Evolutionary conservation across 2,797 vertebrate species (phyloP), one percentile per base, ranked within the genome.

Genomic region (Neosilurus hyrtlii): DNA sequence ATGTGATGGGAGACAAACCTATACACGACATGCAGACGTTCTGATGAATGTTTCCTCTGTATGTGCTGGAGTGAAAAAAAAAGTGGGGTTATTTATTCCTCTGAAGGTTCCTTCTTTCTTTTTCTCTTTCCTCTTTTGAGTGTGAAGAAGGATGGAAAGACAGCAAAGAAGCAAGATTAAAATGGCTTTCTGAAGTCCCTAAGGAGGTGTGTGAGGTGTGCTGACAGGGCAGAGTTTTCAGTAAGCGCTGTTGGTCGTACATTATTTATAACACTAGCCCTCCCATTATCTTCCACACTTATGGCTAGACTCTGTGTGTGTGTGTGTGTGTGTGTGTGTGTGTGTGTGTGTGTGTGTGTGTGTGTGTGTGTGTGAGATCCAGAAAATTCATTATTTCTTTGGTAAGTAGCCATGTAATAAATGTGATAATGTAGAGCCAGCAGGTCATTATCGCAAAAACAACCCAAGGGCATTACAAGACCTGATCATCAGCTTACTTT

Each of bases 151-250:
- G 80, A 72, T 79, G 77, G 81, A 61, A 37, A 76, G 81, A 59
- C 59, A 54, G 52, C 16, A 61, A 76, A 61, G 74, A 18, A 79
- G 79, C 76, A 82, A 88, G 88, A 91, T 93, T 89, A 90, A 92
- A 91, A 89, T 87, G 76, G 73, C 85, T 86, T 92, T 90, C 89
- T 57, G 75, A 89, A 86, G 88, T 91, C 88, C 90, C 83, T 86
- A 74, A 83, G 83, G 87, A 87, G 88, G 87, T 88, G 89, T 62
- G 81, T 86, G 14, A 85, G 75, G 85, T 89, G 82, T 92, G 94
- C 94, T 95, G 94, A 95, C 93, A 89, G 89, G 86, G 91, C 92
- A 90, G 86, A 90, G 89, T 92, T 87, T 88, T 84, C 88, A 87
- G 82, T 76, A 84, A 83, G 71, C 85, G 52, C 82, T 87, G 88